These are phyloP conservation scores for Achroia grisella DNA, from an alignment of 1,140 invertebrate genomes.

Conservation along the genomic window DNA sequence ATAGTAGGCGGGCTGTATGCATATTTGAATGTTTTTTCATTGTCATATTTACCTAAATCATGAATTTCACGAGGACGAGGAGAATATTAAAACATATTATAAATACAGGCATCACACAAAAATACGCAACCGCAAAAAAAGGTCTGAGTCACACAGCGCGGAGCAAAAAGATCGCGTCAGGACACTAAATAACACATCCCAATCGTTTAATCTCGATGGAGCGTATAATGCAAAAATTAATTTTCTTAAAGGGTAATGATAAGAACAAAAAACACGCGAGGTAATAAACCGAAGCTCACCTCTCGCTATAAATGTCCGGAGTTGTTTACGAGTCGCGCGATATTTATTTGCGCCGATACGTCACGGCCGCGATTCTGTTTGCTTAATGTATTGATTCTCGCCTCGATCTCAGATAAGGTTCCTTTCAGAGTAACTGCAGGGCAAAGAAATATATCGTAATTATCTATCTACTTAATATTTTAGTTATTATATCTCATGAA, in stretches of 20 bases:
- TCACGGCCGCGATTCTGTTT: constrained; percentile 18
- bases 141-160: too few species aligned
- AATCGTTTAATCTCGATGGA: constrained; percentile 23
- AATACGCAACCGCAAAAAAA: too few species aligned
- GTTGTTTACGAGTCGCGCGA: constrained; percentile 20
- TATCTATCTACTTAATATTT: too few species aligned
- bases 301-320: constrained; percentile 23
- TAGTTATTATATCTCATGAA: too few species aligned
- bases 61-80: too few species aligned
- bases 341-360: constrained; percentile 34
- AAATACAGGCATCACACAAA: too few species aligned
- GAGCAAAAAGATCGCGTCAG: constrained; percentile 15
- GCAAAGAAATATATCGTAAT: too few species aligned
- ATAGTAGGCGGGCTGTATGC: too few species aligned
- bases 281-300: constrained; percentile 25
- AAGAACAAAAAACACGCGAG: constrained; percentile 11
- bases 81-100: too few species aligned
- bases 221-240: constrained; percentile 32
- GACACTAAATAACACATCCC: constrained; percentile 25
- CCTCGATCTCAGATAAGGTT: neutral
- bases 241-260: constrained; percentile 17
- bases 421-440: too few species aligned
- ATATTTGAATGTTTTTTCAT: too few species aligned
- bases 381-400: constrained; percentile 18
- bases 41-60: too few species aligned